phyloP scores from a whole-genome alignment of 2,888 invertebrate species.

The Ormyrus labotus region DNA sequence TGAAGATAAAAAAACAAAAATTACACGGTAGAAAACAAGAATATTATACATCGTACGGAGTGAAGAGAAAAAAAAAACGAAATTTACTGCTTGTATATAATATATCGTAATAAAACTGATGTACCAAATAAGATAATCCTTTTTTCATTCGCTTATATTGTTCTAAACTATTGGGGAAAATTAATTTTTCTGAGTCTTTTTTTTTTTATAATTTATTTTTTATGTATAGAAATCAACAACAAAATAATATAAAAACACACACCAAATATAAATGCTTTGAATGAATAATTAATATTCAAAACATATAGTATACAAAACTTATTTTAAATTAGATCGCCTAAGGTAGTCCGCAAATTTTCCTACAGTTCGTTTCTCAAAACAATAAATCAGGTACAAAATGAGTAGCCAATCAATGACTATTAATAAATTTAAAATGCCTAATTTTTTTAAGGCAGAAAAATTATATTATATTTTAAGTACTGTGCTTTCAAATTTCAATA shows the following conservation, averaged over 20 bases:
- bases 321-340: no score
- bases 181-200: not conserved
- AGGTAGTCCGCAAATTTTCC: no score
- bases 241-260: conserved; percentile 20
- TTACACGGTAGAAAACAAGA: conserved; percentile 32
- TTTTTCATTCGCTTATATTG: not conserved
- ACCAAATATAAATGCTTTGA: conserved; percentile 14
- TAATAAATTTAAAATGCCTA: no score
- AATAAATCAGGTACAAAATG: no score
- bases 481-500: no score
- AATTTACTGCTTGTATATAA: conserved; percentile 73
- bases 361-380: no score
- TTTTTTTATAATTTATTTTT: conserved; percentile 18
- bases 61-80: conserved; percentile 55
- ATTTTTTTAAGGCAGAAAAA: no score
- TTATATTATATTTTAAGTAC: no score
- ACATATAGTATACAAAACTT: no score
- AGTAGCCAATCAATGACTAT: no score
- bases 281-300: not conserved
- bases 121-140: conserved; percentile 60
- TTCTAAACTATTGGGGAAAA: no score
- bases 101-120: conserved; percentile 71
- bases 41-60: conserved; percentile 42
- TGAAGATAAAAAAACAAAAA: conserved; percentile 13
- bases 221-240: conserved; percentile 11